Base-by-base conservation (phyloP, 1,140 invertebrate genomes). In the Trichonephila clavipes region DNA sequence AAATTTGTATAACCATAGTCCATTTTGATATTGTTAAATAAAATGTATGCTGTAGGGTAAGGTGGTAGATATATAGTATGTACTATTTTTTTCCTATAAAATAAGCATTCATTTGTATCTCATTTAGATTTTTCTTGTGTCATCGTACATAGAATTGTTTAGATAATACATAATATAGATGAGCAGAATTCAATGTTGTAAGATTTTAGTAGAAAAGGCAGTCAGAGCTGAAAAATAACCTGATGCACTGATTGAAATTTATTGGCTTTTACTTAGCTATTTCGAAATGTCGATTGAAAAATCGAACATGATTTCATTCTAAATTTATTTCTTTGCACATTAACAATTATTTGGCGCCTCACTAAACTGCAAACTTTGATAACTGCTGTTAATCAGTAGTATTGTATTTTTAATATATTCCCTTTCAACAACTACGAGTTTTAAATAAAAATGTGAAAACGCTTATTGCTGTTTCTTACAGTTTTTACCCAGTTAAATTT, bases 31-130 rank as follows among this genome's bases (percentile, higher is more conserved):
- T 58, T 85, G 72, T 69, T n/a, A 85, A 92, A 85, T 92, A 61
- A 59, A 90, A 85, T 64, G 40, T 85, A 92, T 92, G 91, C 91
- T 92, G 91, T 92, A 92, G 91, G 91, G 91, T 40, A 72, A 92
- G 91, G 82, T 85, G 90, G 61, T 89, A 72, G 10, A 89, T 19
- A 28, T 28, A 1, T 28, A 69, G 19, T 72, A 58, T 72, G 64
- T 64, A 19, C 44, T 66, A 10, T 69, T 69, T 24, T 28, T 24
- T 61, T 59, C 51, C 44, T 44, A 19, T 24, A 58, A 83, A 58
- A 8, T 83, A 34, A 12, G 58, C 1, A 28, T 58, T 58, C 8
- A 58, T 83, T 58, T n/a, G 24, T 59, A 83, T n/a, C 19, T 59
- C 28, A 62, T n/a, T 64, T 64, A 6, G 40, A 34, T 59, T 64